Conservation (phyloP, 2,888 invertebrate genomes). For the Drosophila lacicola region DNA sequence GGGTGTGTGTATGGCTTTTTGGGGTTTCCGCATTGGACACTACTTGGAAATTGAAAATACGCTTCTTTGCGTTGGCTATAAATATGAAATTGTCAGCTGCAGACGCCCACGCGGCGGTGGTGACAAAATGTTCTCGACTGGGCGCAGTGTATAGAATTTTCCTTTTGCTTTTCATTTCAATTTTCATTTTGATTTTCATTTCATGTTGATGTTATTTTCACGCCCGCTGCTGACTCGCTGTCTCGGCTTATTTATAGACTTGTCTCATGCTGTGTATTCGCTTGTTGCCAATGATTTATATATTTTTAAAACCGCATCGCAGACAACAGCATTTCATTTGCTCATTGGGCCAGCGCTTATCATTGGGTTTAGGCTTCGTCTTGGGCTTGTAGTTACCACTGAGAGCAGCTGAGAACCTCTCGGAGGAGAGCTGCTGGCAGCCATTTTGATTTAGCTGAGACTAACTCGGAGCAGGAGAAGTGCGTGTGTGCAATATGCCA, state of each 20-base stretch:
- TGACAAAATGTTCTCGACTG: conserved; percentile 55
- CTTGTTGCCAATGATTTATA: conserved; percentile 82
- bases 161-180: conserved; percentile 20
- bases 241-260: conserved; percentile 80
- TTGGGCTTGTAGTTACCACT: conserved; percentile 43
- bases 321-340: conserved; percentile 24
- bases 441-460: conserved; percentile 45
- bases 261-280: conserved; percentile 83
- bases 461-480: conserved; percentile 18
- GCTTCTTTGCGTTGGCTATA: conserved; percentile 50
- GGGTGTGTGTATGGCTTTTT: conserved; percentile 12
- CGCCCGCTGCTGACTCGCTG: conserved; percentile 51
- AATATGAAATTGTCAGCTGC: conserved; percentile 79
- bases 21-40: conserved; percentile 54
- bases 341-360: conserved; percentile 39
- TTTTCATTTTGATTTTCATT: conserved; percentile 43
- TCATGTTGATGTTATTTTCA: conserved; percentile 63
- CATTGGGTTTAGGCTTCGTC: conserved; percentile 35
- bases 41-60: conserved; percentile 42
- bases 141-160: conserved; percentile 23
- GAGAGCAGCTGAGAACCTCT: conserved; percentile 6
- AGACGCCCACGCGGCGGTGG: conserved; percentile 71
- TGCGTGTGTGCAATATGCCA: conserved; percentile 73
- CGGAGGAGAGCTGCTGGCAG: conserved; percentile 31
- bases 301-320: conserved; percentile 80